Conservation (phyloP, 2,797 vertebrate species). For the Schizopygopsis pylzovi region DNA sequence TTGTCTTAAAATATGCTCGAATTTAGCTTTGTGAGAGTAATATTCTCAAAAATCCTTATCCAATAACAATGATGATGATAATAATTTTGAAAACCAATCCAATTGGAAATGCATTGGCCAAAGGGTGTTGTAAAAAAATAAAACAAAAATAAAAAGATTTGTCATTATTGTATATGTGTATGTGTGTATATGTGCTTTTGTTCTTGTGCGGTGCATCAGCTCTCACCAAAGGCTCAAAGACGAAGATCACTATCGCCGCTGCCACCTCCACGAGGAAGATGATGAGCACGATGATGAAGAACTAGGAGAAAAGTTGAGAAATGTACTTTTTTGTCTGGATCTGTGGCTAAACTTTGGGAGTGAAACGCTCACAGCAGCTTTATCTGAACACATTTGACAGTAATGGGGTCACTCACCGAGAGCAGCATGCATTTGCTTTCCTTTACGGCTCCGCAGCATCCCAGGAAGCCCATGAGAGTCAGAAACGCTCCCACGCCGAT, state of each 20-base stretch:
- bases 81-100: not conserved
- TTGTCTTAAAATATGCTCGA: not conserved
- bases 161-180: no score
- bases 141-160: no score
- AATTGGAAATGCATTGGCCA: not conserved
- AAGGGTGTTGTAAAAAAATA: not conserved
- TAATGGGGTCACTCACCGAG: conserved; percentile 69
- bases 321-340: not conserved
- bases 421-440: conserved; percentile 84
- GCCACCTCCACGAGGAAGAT: conserved; percentile 80
- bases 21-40: not conserved
- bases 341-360: not conserved
- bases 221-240: conserved; percentile 78
- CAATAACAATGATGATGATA: not conserved
- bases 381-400: not conserved
- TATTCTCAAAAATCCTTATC: not conserved
- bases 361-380: not conserved
- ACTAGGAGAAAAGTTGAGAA: conserved; percentile 68
- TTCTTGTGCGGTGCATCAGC: not conserved
- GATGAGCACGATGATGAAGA: conserved; percentile 80
- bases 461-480: conserved; percentile 81
- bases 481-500: conserved; percentile 77
- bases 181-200: not conserved
- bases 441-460: conserved; percentile 81
- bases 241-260: conserved; percentile 76